Evolutionary conservation across 1,140 invertebrate genomes (phyloP).

Genomic region (Rhopalosiphum padi): DNA sequence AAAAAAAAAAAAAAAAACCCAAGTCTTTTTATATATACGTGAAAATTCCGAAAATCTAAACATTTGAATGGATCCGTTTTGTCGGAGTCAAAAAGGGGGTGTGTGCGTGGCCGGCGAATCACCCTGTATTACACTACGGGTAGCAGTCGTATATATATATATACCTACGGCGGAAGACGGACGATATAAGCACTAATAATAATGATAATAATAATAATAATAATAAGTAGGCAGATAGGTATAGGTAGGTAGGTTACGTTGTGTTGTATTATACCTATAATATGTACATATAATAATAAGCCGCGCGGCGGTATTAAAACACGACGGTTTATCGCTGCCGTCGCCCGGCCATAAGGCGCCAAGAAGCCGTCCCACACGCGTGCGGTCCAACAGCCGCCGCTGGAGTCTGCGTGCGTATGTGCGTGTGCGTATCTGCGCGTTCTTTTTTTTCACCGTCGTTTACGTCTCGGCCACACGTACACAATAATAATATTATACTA

Average conservation of each 20-base stretch:
- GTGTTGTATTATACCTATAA: neutral
- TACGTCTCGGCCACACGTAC: neutral
- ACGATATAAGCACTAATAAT: neutral
- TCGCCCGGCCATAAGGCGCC: conserved; percentile 41
- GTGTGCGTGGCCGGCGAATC: neutral
- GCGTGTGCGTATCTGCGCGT: neutral
- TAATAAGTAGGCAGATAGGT: neutral
- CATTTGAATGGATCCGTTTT: neutral
- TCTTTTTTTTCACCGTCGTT: neutral
- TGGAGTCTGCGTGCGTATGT: conserved; percentile 2
- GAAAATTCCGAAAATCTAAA: neutral
- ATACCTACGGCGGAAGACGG: neutral
- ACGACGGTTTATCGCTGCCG: conserved; percentile 44
- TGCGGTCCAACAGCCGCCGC: neutral
- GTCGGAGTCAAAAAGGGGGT: neutral
- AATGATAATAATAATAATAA: conserved; percentile 1
- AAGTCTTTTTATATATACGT: no score
- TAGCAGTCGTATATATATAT: neutral
- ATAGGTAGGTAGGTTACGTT: neutral
- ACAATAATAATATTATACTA: neutral
- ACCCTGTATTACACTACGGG: neutral
- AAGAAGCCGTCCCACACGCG: conserved; percentile 52
- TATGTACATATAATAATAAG: neutral
- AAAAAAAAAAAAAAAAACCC: no score
- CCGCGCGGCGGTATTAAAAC: conserved; percentile 32